These are phyloP conservation scores for Sminthurinus aureus DNA, from an alignment of 2,888 invertebrate species.

Conservation along the genomic window DNA sequence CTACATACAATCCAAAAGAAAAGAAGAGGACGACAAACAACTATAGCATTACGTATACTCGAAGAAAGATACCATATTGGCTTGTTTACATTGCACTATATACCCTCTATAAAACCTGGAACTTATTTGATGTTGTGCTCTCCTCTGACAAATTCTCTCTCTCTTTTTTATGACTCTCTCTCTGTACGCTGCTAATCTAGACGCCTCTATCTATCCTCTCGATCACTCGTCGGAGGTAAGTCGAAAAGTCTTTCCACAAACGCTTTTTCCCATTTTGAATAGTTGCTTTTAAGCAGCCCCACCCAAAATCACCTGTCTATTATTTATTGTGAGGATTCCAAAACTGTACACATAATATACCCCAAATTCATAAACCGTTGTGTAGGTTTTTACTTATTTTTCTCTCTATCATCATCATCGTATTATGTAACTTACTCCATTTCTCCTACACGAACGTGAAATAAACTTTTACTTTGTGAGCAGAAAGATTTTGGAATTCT, in stretches of 20 bases:
- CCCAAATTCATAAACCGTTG: neutral
- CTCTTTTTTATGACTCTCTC: constrained; percentile 60
- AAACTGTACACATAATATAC: neutral
- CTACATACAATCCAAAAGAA: neutral
- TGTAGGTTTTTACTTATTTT: neutral
- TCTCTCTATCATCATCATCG: neutral
- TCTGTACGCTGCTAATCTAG: constrained; percentile 60
- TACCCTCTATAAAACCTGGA: constrained; percentile 42
- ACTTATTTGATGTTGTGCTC: constrained; percentile 59
- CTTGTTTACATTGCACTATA: constrained; percentile 41
- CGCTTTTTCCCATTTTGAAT: constrained; percentile 58
- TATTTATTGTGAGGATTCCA: constrained; percentile 26
- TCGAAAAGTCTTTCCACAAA: constrained; percentile 59
- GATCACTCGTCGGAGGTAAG: constrained; percentile 60
- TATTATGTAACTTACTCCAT: too few species aligned
- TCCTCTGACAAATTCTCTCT: constrained; percentile 58
- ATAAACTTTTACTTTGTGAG: neutral
- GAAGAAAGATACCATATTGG: constrained; percentile 7
- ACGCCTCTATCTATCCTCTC: constrained; percentile 60
- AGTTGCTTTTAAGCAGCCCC: constrained; percentile 41
- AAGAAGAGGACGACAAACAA: neutral
- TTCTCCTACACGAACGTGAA: too few species aligned
- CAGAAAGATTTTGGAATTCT: constrained; percentile 12
- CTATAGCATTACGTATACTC: too few species aligned
- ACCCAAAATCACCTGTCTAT: neutral